Percentiles rank a stretch among this genome's conserved stretches.
These are phyloP conservation scores for Byasa hedistus DNA, from an alignment of 2,888 invertebrate species.

Conservation along the genomic window DNA sequence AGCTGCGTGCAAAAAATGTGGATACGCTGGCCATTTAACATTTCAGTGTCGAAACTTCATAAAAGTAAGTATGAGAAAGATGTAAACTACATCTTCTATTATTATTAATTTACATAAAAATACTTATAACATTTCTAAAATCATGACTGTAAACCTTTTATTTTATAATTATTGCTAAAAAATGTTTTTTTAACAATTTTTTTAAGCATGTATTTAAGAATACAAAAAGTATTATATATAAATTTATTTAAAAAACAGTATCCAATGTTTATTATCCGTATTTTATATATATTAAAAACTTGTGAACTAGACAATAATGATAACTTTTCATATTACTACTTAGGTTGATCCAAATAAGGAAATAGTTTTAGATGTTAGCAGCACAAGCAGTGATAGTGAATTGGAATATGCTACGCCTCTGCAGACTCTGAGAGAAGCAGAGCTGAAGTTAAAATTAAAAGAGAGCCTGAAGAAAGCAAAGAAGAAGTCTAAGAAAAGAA, in stretches of 20 bases:
- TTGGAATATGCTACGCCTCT: slow-evolving; percentile 91
- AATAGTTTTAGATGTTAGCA: slow-evolving; percentile 94
- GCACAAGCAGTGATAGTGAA: slow-evolving; percentile 94
- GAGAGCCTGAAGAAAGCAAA: slow-evolving; percentile 81
- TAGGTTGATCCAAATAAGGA: slow-evolving; percentile 95
- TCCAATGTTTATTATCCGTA: too few species aligned
- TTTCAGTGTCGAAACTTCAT: slow-evolving; percentile 98
- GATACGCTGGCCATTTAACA: slow-evolving; percentile 96
- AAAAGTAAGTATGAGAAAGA: slow-evolving; percentile 78
- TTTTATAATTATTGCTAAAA: too few species aligned
- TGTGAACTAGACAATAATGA: not conserved
- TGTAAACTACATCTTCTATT: not conserved
- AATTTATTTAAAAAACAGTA: too few species aligned
- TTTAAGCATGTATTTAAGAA: too few species aligned
- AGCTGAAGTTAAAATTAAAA: slow-evolving; percentile 85
- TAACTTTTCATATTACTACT: slow-evolving; percentile 9
- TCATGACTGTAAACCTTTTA: too few species aligned
- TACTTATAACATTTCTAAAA: too few species aligned
- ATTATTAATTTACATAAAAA: not conserved
- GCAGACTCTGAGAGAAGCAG: slow-evolving; percentile 88
- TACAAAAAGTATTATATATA: too few species aligned
- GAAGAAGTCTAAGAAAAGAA: slow-evolving; percentile 68
- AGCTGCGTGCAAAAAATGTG: slow-evolving; percentile 96
- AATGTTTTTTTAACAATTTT: too few species aligned
- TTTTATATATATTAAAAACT: too few species aligned